phyloP scores from a whole-genome alignment of 2,797 vertebrate genomes.

The Typhlichthys subterraneus region DNA sequence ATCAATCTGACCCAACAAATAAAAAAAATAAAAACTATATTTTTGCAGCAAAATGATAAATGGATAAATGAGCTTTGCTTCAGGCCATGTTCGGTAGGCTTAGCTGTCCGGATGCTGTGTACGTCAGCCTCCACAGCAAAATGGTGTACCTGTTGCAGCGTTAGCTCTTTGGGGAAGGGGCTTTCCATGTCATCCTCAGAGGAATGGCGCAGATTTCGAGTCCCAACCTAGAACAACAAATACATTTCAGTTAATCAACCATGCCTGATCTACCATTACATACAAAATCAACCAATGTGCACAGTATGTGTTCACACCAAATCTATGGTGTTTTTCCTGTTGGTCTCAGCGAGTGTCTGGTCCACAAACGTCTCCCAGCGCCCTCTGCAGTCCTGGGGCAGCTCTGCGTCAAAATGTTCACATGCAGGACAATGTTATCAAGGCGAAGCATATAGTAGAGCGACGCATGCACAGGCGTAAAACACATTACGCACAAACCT shows the following conservation, averaged over 20 bases:
- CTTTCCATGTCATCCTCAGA: conserved; percentile 96
- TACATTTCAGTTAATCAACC: not conserved
- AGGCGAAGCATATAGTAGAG: not conserved
- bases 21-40: too few species aligned
- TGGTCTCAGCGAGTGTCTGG: conserved; percentile 90
- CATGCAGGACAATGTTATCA: conserved; percentile 4
- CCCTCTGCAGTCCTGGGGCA: conserved; percentile 91
- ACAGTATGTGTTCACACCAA: conserved; percentile 74
- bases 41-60: too few species aligned
- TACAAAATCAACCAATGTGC: not conserved
- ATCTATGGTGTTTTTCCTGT: conserved; percentile 93
- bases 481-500: conserved; percentile 32
- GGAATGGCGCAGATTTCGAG: conserved; percentile 90
- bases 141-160: conserved; percentile 90
- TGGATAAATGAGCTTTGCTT: too few species aligned
- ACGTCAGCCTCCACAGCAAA: too few species aligned
- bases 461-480: not conserved
- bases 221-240: conserved; percentile 82
- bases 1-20: too few species aligned
- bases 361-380: conserved; percentile 97
- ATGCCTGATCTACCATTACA: not conserved
- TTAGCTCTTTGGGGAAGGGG: conserved; percentile 91
- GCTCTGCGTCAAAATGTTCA: conserved; percentile 72
- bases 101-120: too few species aligned
- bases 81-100: too few species aligned